Percentiles rank a stretch among this genome's conserved stretches.
These are phyloP conservation scores for Meloe dianella DNA, from an alignment of 2,888 invertebrate genomes.

Conservation along the genomic window DNA sequence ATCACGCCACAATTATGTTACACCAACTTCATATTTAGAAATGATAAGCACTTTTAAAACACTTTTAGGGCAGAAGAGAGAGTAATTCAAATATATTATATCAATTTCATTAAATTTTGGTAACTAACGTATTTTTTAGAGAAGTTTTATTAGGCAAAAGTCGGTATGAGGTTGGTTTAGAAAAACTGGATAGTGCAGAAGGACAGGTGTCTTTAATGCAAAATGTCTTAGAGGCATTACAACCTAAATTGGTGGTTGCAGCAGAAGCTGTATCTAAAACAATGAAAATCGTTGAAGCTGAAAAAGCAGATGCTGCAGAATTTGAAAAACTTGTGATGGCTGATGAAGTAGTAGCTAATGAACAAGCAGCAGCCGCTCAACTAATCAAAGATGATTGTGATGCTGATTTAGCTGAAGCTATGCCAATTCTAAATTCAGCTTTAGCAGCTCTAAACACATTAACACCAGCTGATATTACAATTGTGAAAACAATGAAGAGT, in stretches of 20 bases:
- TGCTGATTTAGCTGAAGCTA: constrained; percentile 86
- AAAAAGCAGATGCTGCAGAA: constrained; percentile 84
- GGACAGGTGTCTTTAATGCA: constrained; percentile 83
- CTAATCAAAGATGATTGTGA: constrained; percentile 94
- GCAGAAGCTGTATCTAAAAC: constrained; percentile 64
- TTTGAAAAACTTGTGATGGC: constrained; percentile 80
- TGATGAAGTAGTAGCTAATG: constrained; percentile 80
- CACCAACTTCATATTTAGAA: constrained; percentile 92
- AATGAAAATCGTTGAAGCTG: constrained; percentile 79
- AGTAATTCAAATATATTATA: constrained; percentile 60
- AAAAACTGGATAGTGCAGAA: constrained; percentile 83
- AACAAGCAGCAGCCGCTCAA: constrained; percentile 78
- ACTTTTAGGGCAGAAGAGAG: constrained; percentile 76
- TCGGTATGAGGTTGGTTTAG: constrained; percentile 70
- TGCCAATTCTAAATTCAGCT: constrained; percentile 89
- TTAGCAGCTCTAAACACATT: constrained; percentile 87
- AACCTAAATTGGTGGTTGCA: constrained; percentile 68
- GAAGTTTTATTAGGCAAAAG: constrained; percentile 62
- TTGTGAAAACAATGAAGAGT: constrained; percentile 96
- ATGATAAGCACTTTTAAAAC: constrained; percentile 89
- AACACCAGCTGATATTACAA: constrained; percentile 87
- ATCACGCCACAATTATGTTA: constrained; percentile 84
- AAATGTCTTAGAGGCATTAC: constrained; percentile 79
- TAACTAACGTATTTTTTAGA: constrained; percentile 57
- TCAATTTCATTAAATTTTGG: background rate